Evolutionary conservation across 2,113 vertebrate species (phyloP).

Genomic region (Carettochelys insculpta): DNA sequence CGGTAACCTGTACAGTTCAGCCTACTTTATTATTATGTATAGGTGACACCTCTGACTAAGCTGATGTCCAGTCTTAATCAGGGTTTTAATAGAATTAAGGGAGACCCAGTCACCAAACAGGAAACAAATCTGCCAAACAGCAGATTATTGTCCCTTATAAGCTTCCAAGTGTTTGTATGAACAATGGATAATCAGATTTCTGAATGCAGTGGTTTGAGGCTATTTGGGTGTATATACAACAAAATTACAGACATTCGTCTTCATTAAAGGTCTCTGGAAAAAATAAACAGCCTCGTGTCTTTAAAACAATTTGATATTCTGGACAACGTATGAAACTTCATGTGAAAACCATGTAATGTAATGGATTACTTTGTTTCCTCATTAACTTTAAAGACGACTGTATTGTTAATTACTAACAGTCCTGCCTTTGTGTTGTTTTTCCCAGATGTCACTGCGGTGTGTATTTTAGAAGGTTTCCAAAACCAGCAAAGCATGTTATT

Average conservation of each 20-base stretch:
- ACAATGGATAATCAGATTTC: no score
- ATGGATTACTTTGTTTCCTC: fast-evolving
- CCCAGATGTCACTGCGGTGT: conserved; percentile 97
- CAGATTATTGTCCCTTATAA: no score
- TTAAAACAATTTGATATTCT: neutral
- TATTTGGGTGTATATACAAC: no score
- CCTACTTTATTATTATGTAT: neutral
- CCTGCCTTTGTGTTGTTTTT: conserved; percentile 1
- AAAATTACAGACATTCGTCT: no score
- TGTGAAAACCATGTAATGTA: neutral
- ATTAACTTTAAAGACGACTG: neutral
- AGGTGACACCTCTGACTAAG: neutral
- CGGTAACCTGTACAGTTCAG: neutral
- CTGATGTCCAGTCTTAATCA: neutral
- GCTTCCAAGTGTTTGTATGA: no score
- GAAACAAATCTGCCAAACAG: no score
- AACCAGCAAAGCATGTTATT: conserved; percentile 99
- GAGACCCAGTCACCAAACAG: no score
- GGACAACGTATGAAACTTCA: neutral
- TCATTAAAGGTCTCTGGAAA: no score
- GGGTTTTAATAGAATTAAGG: neutral
- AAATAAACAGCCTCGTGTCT: neutral
- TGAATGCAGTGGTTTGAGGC: no score
- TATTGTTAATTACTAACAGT: conserved; percentile 12
- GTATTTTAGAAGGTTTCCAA: conserved; percentile 98